Percentiles rank a stretch among this genome's conserved stretches.
Conservation (phyloP, 2,797 vertebrate genomes). For the Arctocebus calabarensis region DNA sequence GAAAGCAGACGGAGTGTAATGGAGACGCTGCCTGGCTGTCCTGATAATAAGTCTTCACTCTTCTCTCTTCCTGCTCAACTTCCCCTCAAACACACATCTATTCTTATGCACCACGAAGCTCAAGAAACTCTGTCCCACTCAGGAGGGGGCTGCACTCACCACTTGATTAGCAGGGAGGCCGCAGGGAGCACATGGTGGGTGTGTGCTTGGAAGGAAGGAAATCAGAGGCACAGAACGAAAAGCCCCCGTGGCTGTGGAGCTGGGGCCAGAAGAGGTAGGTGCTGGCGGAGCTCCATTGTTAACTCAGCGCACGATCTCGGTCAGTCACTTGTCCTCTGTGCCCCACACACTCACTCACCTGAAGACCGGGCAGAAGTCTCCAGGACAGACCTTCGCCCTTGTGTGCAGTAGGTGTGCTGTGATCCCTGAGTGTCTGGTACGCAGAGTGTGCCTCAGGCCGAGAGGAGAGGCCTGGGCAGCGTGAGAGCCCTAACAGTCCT, state of each 20-base stretch:
- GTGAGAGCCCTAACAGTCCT: too few species aligned
- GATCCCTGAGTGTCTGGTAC: neutral
- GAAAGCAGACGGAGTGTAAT: neutral
- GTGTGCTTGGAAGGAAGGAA: constrained; percentile 53
- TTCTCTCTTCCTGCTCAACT: constrained; percentile 36
- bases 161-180: neutral
- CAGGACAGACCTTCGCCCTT: neutral
- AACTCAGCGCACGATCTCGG: neutral
- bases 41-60: neutral
- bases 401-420: accelerated
- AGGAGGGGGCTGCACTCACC: neutral
- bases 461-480: neutral
- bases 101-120: neutral
- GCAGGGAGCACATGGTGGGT: constrained; percentile 41
- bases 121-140: neutral
- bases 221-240: constrained; percentile 42
- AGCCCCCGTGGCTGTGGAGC: neutral
- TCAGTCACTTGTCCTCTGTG: neutral
- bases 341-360: neutral
- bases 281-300: neutral
- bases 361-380: neutral
- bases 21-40: neutral
- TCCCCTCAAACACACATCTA: constrained; percentile 44
- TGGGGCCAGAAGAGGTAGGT: neutral
- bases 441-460: neutral